Base-by-base conservation (phyloP, 2,113 vertebrate species). In the Delphinus delphis region DNA sequence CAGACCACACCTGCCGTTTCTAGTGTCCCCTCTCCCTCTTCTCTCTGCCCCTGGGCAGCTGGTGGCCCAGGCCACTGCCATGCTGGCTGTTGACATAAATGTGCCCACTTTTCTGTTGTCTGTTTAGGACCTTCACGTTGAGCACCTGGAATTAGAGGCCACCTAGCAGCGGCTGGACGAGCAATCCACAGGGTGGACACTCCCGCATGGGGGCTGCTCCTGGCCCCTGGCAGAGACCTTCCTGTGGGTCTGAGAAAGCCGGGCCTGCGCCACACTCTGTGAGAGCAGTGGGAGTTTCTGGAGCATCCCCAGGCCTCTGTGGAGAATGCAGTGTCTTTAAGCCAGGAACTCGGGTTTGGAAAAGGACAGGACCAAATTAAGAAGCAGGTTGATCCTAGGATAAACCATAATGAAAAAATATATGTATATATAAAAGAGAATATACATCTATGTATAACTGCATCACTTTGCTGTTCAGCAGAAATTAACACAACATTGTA, bases 181-280 rank as follows among this genome's bases (percentile, higher is more conserved):
- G 60, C 28, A 33, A 10, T 17, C 12, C 41, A 8, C 10, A 13
- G 15, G 18, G 62, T 12, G 5, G n/a, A 18, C 23, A 41, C 18
- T 36, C 10, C 1, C 3, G 3, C 5, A 3, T 13, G 2, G 10
- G 25, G 11, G 36, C 26, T 74, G 23, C 41, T n/a, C 23, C 18
- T n/a, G 65, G 6, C 26, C 9, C 6, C 25, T 28, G 21, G 83
- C 36, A n/a, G n/a, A 11, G 47, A n/a, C 0, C 0, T 9, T 47
- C 33, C 8, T 4, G 2, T 1, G 25, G 50, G 26, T 18, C 20
- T 11, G 53, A 77, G 31, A 70, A 28, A 84, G 70, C 44, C 6
- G 55, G 33, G 63, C 41, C 36, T 0, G 0, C 15, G 13, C 23
- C 55, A 31, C 36, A 41, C 31, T 53, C 65, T 17, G 21, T 4